Evolutionary conservation across 2,797 vertebrate genomes (phyloP).

Genomic region (Cirrhinus molitorella): DNA sequence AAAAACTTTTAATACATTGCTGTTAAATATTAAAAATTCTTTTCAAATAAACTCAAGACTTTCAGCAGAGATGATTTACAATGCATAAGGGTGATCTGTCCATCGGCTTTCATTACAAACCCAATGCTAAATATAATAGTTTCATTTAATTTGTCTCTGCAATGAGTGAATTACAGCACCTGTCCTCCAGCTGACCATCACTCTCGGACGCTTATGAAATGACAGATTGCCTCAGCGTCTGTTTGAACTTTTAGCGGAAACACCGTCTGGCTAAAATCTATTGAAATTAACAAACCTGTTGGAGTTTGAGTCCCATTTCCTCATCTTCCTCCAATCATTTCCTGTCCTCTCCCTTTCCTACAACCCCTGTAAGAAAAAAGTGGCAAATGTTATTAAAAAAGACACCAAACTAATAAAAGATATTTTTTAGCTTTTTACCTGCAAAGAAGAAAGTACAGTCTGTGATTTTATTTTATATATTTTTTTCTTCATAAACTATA

Average conservation of each 20-base stretch:
- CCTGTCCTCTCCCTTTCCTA: background rate
- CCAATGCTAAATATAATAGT: background rate
- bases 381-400: conserved; percentile 8
- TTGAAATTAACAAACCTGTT: background rate
- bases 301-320: background rate
- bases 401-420: background rate
- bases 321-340: background rate
- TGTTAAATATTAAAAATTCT: too few relatives aligned
- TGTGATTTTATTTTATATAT: background rate
- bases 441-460: background rate
- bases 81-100: background rate
- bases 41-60: background rate
- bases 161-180: background rate
- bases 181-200: background rate
- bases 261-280: background rate
- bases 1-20: too few relatives aligned
- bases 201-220: background rate
- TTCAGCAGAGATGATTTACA: background rate
- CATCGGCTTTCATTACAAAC: background rate
- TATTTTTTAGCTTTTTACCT: background rate
- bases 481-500: conserved; percentile 8
- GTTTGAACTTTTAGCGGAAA: background rate
- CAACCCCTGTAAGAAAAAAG: background rate
- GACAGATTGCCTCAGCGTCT: background rate
- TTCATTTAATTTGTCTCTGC: background rate